Evolutionary conservation across 1,140 invertebrate genomes (phyloP), one percentile per base, ranked within the genome.

Genomic region (Drosophila melanica): DNA sequence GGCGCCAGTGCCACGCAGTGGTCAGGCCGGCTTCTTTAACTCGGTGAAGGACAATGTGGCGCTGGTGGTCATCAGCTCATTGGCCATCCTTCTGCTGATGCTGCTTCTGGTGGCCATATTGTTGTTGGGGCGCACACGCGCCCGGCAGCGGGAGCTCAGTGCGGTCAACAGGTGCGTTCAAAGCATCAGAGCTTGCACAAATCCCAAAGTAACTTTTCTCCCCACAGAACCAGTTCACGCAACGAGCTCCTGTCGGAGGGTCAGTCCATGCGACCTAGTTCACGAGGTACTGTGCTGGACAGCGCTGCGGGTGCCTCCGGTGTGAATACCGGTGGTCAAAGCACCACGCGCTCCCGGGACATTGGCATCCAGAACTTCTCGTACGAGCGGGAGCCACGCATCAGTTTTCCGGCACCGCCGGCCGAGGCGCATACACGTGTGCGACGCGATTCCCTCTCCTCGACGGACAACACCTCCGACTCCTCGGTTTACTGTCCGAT

Each of bases 21-120:
- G 94, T 0, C 95, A 94, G 92, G 81, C 95, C n/a, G 92, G 95
- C 3, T 93, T 95, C 33, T 94, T 94, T 5, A 93, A 93, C 5
- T 94, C 94, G 2, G 92, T 94, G 16, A 92, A 78, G 23, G 78
- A 91, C 8, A 92, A 91, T 71, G 90, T 91, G 30, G 72, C 80
- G 2, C 44, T 92, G 48, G 84, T 92, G 9, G 74, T 91, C 1
- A 80, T 94, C 0, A 93, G 92, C 79, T 93, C 93, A 0, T 63
- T 94, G 35, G 92, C 94, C 6, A 94, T 94, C 0, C 73, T 96
- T 0, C 80, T 96, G 10, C 79, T 96, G 0, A 75, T 97, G 48
- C 84, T 95, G 1, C 84, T 96, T 1, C 78, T 96, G 3, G 73
- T 96, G 1, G 92, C 93, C 0, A 92, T 95, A 14, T 78, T 96